A percentile compares a stretch with the other conserved stretches of the same genome.
Evolutionary conservation across 2,888 invertebrate species (phyloP).

Genomic region (Drosophila stalkeri): DNA sequence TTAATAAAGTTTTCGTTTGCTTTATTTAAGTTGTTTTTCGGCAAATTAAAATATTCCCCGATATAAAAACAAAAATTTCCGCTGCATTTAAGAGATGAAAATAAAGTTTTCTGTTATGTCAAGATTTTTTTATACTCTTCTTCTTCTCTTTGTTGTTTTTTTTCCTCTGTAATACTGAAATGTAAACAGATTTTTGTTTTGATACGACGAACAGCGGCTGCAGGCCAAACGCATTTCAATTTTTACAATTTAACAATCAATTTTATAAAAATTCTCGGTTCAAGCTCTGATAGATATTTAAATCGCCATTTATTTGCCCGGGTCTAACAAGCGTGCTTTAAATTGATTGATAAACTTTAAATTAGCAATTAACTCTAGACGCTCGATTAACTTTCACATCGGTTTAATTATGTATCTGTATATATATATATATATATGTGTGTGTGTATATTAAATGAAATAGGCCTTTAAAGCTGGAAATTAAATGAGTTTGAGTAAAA

Average conservation of each 20-base stretch:
- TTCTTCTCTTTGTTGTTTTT: background rate
- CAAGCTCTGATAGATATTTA: conserved; percentile 26
- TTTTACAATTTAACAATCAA: conserved; percentile 42
- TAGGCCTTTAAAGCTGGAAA: background rate
- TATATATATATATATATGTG: background rate
- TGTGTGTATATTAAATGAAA: background rate
- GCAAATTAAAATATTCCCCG: conserved; percentile 26
- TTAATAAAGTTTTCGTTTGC: conserved; percentile 58
- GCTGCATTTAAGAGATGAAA: conserved; percentile 20
- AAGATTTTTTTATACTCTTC: background rate
- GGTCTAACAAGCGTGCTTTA: conserved; percentile 16
- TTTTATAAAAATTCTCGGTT: conserved; percentile 20
- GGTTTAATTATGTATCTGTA: background rate
- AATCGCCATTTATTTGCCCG: conserved; percentile 38
- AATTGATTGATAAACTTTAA: conserved; percentile 11
- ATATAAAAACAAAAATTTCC: background rate
- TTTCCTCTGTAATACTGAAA: background rate
- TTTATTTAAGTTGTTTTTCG: conserved; percentile 60
- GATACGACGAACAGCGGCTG: background rate
- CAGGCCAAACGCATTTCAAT: conserved; percentile 23
- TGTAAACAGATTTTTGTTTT: conserved; percentile 22
- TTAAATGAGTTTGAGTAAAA: background rate
- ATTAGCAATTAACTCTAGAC: conserved; percentile 11
- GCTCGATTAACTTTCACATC: conserved; percentile 6
- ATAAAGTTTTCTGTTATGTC: conserved; percentile 12